phyloP scores from a whole-genome alignment of 64 coral and sea anemone genomes.

The Actinia tenebrosa region DNA sequence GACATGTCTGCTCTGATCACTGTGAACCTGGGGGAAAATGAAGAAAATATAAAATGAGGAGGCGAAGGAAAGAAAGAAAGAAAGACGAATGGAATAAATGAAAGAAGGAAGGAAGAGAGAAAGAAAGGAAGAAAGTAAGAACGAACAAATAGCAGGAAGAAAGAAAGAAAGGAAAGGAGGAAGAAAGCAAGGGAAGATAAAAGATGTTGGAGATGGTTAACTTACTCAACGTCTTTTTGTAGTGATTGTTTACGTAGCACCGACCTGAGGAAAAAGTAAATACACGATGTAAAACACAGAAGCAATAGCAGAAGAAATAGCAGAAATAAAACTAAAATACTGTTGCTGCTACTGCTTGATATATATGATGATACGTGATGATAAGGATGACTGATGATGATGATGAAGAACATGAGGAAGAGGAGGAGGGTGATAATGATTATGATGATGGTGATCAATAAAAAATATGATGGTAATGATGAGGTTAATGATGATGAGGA shows the following conservation, averaged over 20 bases:
- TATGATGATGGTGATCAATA: background rate
- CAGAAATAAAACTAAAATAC: background rate
- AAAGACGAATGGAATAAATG: background rate
- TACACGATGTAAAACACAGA: background rate
- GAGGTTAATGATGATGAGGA: no score
- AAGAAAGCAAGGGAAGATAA: no score
- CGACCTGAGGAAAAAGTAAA: conserved; percentile 25
- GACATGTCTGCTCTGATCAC: conserved; percentile 55
- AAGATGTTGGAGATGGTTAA: background rate
- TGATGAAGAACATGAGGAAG: background rate
- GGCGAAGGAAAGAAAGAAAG: background rate
- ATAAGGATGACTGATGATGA: background rate
- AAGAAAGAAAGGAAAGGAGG: background rate
- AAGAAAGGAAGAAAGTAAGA: background rate
- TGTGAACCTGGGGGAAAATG: conserved; percentile 39
- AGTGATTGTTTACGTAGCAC: conserved; percentile 92
- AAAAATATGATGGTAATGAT: no score
- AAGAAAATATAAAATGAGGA: background rate
- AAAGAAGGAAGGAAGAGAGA: background rate
- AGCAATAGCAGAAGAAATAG: background rate
- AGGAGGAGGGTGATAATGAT: background rate
- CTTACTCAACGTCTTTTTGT: conserved; percentile 89
- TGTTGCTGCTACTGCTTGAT: background rate
- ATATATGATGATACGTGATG: background rate
- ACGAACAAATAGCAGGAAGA: background rate